Evolutionary conservation across 2,113 vertebrate genomes (phyloP).

Genomic region (Kryptolebias marmoratus): DNA sequence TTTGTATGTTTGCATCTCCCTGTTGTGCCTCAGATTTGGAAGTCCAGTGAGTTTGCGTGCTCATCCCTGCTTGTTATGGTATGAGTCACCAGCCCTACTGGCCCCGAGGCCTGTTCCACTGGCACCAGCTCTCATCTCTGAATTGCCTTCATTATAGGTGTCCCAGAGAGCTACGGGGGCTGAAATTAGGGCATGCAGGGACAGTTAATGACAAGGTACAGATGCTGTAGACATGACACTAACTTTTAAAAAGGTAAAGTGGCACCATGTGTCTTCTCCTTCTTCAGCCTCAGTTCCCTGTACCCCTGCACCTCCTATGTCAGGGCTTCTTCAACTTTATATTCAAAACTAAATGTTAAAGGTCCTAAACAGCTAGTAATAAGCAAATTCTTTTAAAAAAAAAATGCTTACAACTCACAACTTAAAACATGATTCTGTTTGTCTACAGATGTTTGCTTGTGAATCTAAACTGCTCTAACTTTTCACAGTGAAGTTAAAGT

Average conservation of each 20-base stretch:
- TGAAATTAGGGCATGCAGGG: conserved; percentile 77
- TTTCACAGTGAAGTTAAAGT: too few species aligned
- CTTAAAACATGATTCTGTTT: too few species aligned
- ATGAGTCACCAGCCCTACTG: conserved; percentile 57
- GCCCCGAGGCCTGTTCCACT: conserved; percentile 61
- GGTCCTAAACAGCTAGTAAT: too few species aligned
- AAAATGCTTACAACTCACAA: too few species aligned
- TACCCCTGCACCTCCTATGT: neutral
- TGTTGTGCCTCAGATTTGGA: conserved; percentile 21
- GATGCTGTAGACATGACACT: conserved; percentile 75
- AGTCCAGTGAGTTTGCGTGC: conserved; percentile 49
- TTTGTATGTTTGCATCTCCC: conserved; percentile 32
- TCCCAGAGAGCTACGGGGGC: conserved; percentile 64
- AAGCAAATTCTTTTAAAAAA: too few species aligned
- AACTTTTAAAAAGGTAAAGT: conserved; percentile 74
- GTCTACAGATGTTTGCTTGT: too few species aligned
- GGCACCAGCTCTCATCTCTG: conserved; percentile 62
- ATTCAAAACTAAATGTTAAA: too few species aligned
- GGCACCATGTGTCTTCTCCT: conserved; percentile 71
- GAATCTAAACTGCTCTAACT: too few species aligned
- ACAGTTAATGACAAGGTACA: conserved; percentile 83
- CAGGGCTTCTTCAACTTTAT: too few species aligned
- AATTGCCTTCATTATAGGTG: conserved; percentile 76
- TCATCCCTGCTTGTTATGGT: conserved; percentile 25
- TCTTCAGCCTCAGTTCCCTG: neutral